These are phyloP conservation scores for Lapara coniferarum DNA, from an alignment of 2,888 invertebrate species.

Conservation along the genomic window DNA sequence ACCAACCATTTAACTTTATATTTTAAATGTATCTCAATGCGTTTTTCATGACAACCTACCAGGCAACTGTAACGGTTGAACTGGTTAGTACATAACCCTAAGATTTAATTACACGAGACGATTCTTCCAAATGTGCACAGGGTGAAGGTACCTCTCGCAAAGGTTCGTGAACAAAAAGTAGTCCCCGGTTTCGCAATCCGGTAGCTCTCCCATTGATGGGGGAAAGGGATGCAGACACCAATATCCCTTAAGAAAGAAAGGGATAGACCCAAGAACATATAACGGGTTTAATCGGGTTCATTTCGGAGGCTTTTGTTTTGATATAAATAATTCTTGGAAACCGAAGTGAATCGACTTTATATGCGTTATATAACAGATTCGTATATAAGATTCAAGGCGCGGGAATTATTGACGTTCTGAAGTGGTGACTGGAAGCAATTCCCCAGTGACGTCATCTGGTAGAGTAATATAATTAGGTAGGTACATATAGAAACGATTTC, in stretches of 20 bases:
- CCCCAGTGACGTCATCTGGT: too few relatives aligned
- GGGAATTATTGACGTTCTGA: too few relatives aligned
- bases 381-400: not conserved
- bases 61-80: too few relatives aligned
- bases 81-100: not conserved
- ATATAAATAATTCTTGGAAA: slow-evolving; percentile 63
- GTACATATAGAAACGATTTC: too few relatives aligned
- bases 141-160: slow-evolving; percentile 21
- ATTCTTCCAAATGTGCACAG: slow-evolving; percentile 6
- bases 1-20: too few relatives aligned
- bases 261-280: slow-evolving; percentile 56
- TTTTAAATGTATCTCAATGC: too few relatives aligned
- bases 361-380: not conserved
- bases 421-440: too few relatives aligned
- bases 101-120: slow-evolving; percentile 2
- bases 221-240: slow-evolving; percentile 54
- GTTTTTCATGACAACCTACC: too few relatives aligned
- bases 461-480: too few relatives aligned
- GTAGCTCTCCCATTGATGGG: slow-evolving; percentile 72
- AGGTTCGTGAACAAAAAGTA: slow-evolving; percentile 65
- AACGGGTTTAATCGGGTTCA: slow-evolving; percentile 65
- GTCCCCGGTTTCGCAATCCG: slow-evolving; percentile 68
- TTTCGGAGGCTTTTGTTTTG: slow-evolving; percentile 52
- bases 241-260: slow-evolving; percentile 41
- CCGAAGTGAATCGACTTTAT: slow-evolving; percentile 31